Evolutionary conservation across 2,113 vertebrate genomes (phyloP).

Genomic region (Periophthalmodon schlosseri): DNA sequence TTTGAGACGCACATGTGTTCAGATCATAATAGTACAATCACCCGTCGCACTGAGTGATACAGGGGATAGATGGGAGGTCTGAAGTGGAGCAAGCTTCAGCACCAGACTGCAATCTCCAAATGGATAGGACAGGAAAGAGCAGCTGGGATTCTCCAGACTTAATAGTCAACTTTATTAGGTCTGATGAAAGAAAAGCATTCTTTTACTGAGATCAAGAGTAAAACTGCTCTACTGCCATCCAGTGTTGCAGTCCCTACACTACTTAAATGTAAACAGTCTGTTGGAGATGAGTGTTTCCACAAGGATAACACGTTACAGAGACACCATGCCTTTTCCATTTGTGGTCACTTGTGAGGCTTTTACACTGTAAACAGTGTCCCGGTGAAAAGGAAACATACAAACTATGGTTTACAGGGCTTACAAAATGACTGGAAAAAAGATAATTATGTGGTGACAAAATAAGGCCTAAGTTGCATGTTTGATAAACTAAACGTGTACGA

Average conservation of each 20-base stretch:
- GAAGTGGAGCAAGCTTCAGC: slow-evolving; percentile 19
- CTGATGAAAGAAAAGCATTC: background rate
- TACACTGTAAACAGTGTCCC: slow-evolving; percentile 65
- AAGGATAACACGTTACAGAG: slow-evolving; percentile 64
- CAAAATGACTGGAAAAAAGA: slow-evolving; percentile 23
- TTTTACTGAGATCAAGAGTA: slow-evolving; percentile 2
- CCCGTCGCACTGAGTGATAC: slow-evolving; percentile 25
- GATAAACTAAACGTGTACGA: slow-evolving; percentile 39
- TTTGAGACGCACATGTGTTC: slow-evolving; percentile 63
- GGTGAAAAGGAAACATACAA: slow-evolving; percentile 54
- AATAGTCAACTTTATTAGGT: background rate
- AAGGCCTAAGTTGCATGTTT: slow-evolving; percentile 8
- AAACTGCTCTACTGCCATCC: slow-evolving; percentile 71
- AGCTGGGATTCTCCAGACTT: slow-evolving; percentile 41
- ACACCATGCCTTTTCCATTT: slow-evolving; percentile 60
- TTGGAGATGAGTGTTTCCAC: slow-evolving; percentile 43
- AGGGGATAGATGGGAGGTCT: slow-evolving; percentile 14
- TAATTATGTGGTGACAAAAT: slow-evolving; percentile 11
- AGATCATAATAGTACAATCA: slow-evolving; percentile 53
- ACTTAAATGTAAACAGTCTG: slow-evolving; percentile 36
- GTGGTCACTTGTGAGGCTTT: slow-evolving; percentile 66
- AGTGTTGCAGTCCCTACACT: slow-evolving; percentile 48
- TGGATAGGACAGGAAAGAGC: slow-evolving; percentile 23
- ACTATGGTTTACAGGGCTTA: slow-evolving; percentile 25
- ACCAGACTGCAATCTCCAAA: slow-evolving; percentile 38